These are phyloP conservation scores for Ageneiosus marmoratus DNA, from an alignment of 2,113 vertebrate species.

Conservation along the genomic window DNA sequence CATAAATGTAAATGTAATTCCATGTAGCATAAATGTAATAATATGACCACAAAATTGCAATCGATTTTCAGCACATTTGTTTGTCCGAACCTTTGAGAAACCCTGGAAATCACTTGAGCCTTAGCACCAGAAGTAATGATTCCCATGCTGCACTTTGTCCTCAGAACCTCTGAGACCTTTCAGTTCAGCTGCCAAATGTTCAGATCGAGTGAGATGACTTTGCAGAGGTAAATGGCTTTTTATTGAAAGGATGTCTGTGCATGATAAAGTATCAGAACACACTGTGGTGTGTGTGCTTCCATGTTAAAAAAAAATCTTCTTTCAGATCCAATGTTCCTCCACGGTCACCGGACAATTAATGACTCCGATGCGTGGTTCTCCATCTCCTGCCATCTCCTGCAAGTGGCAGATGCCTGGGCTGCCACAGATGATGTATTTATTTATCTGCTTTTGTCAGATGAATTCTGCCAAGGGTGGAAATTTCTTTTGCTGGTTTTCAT, in stretches of 20 bases:
- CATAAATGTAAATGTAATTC: too few relatives aligned
- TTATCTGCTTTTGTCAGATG: conserved; percentile 51
- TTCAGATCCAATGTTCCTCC: conserved; percentile 38
- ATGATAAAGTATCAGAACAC: conserved; percentile 29
- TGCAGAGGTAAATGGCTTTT: conserved; percentile 39
- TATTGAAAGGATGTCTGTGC: conserved; percentile 40
- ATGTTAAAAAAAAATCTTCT: conserved; percentile 31
- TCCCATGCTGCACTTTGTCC: conserved; percentile 17
- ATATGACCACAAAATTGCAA: neutral
- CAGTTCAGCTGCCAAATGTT: conserved; percentile 27
- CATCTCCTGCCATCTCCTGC: conserved; percentile 52
- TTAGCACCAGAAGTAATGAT: neutral
- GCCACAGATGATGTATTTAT: conserved; percentile 57
- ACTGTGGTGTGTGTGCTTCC: neutral
- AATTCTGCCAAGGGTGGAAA: conserved; percentile 37
- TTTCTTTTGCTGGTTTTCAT: conserved; percentile 25
- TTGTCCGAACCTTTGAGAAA: neutral
- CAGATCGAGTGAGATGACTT: conserved; percentile 47
- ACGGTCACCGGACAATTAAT: conserved; percentile 58
- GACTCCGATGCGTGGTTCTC: conserved; percentile 53
- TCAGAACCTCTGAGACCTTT: conserved; percentile 14
- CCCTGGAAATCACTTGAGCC: neutral
- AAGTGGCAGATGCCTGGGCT: conserved; percentile 49
- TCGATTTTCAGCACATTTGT: neutral
- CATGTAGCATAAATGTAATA: neutral